Evolutionary conservation across 2,888 invertebrate species (phyloP), one percentile per base, ranked within the genome.

Genomic region (Aspidiotus destructor): DNA sequence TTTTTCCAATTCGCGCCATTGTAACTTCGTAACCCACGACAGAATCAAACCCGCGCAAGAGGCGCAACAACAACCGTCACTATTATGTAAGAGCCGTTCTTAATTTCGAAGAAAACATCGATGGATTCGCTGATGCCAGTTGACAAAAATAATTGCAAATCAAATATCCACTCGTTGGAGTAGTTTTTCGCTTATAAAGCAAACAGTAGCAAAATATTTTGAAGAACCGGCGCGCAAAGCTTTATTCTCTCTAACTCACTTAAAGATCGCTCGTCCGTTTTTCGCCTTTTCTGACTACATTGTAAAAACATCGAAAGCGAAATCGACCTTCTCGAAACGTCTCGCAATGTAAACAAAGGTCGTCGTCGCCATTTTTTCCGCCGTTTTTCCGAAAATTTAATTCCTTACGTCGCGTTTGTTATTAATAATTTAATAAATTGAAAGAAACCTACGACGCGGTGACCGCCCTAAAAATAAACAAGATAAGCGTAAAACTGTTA

Each of bases 391-490:
- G 28, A 41, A 55, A 64, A 64, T 64, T 64, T 64, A 64, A 64
- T 64, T 64, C 64, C 53, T 57, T 15, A 11, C 53, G 28, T n/a
- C 40, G 54, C 63, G 62, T 57, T 64, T 54, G 64, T 64, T 64
- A 64, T 64, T 64, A 64, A 64, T 64, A 64, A 64, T 64, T 64
- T 64, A 64, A 64, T 64, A 64, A 64, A 64, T 64, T 54, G 64
- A 64, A 64, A 17, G 54, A 41, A 64, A 57, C 55, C 64, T 41
- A 63, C 28, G 28, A 28, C 28, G 41, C 41, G 42, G 55, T 41
- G 64, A 64, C 64, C 64, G 64, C 64, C 64, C 64, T 64, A 64
- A 64, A 64, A 64, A 54, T 64, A 64, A 64, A 64, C 64, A 64
- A 64, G 54, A 55, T 54, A 57, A 54, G 41, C 41, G 63, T 41